Percentiles rank a stretch among this genome's conserved stretches.
These are phyloP conservation scores for Salmo trutta DNA, from an alignment of 2,797 vertebrate species.

Conservation along the genomic window DNA sequence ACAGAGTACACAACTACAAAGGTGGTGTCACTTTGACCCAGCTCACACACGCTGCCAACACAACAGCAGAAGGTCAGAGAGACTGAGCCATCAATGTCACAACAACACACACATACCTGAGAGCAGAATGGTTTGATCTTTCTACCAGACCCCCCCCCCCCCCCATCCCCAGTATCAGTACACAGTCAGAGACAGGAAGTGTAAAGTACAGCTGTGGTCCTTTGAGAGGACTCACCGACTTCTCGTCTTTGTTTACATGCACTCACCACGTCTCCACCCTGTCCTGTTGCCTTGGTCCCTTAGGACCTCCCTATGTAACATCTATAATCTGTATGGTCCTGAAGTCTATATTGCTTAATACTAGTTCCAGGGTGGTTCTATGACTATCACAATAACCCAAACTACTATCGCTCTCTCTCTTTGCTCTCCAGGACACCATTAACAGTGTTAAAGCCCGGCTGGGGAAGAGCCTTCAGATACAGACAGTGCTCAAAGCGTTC, in stretches of 20 bases:
- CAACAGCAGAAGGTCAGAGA: constrained; percentile 1
- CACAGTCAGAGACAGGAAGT: constrained; percentile 38
- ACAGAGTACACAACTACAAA: constrained; percentile 4
- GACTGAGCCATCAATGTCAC: constrained; percentile 18
- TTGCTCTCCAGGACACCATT: constrained; percentile 86
- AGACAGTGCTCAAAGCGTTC: constrained; percentile 90
- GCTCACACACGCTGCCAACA: neutral
- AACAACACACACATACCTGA: constrained; percentile 23
- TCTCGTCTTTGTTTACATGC: neutral
- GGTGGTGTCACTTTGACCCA: constrained; percentile 36
- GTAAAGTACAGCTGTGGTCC: constrained; percentile 50
- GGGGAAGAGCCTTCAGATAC: constrained; percentile 93
- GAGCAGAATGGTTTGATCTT: neutral
- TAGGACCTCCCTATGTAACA: neutral
- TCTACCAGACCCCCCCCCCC: no score
- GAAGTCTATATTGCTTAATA: no score
- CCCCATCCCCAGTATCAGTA: no score
- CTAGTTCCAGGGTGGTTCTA: no score
- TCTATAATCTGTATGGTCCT: no score
- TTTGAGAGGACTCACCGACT: constrained; percentile 19
- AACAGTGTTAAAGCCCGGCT: constrained; percentile 93
- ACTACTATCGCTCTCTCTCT: constrained; percentile 37
- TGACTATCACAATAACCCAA: neutral
- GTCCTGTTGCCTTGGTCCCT: neutral
- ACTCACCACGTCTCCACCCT: neutral